These are phyloP conservation scores for Pheosia gnoma DNA, from an alignment of 2,888 invertebrate species.

Conservation along the genomic window DNA sequence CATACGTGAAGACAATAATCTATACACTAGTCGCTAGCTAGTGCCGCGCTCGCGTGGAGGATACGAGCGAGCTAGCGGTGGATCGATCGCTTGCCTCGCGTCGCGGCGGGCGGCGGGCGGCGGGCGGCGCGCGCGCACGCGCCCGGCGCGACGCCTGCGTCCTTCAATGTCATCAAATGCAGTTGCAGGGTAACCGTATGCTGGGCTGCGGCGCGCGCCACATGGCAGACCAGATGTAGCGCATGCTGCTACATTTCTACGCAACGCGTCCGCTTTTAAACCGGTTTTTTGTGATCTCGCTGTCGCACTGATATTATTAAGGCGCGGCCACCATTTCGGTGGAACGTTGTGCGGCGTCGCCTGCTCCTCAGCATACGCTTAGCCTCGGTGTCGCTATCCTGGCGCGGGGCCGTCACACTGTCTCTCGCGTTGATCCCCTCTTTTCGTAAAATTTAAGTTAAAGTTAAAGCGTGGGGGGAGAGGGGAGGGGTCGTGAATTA, in stretches of 20 bases:
- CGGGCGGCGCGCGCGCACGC: not conserved
- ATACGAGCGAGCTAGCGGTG: not conserved
- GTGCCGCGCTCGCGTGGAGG: not conserved
- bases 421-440: not conserved
- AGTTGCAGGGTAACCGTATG: not conserved
- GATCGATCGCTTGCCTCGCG: no score
- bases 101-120: not conserved
- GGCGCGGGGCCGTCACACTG: not conserved
- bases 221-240: no score
- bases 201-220: no score
- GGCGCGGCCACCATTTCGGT: no score
- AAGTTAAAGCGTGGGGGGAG: not conserved
- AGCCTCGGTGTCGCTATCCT: not conserved
- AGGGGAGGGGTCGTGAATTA: not conserved
- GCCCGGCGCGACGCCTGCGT: not conserved
- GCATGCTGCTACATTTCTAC: no score
- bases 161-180: not conserved
- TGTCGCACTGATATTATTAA: no score
- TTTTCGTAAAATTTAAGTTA: no score
- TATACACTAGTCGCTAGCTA: constrained; percentile 1
- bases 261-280: no score
- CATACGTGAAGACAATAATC: constrained; percentile 25
- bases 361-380: no score
- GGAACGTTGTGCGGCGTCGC: no score
- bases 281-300: no score